Evolutionary conservation across 2,888 invertebrate genomes (phyloP).

Genomic region (Acleris literana): DNA sequence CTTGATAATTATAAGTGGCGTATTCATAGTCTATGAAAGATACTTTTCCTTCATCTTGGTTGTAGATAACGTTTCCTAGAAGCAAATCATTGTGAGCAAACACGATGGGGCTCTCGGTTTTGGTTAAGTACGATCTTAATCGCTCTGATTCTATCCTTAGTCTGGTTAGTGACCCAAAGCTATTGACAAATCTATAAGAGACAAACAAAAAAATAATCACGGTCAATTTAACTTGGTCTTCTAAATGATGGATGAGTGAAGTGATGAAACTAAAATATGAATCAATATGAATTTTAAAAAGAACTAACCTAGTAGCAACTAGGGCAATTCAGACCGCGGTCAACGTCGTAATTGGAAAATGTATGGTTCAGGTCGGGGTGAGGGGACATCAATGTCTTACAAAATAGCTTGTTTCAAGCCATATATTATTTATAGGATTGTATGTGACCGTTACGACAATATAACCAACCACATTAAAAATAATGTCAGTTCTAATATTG

Average conservation of each 20-base stretch:
- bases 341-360: too few relatives aligned
- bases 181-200: constrained; percentile 86
- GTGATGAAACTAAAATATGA: neutral
- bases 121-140: constrained; percentile 85
- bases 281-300: too few relatives aligned
- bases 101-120: constrained; percentile 90
- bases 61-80: constrained; percentile 95
- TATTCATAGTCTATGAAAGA: constrained; percentile 99
- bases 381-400: too few relatives aligned
- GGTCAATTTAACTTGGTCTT: constrained; percentile 26
- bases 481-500: too few relatives aligned
- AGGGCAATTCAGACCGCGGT: too few relatives aligned
- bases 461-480: too few relatives aligned
- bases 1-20: constrained; percentile 96
- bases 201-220: constrained; percentile 41
- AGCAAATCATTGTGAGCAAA: constrained; percentile 99
- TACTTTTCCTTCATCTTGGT: constrained; percentile 86
- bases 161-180: constrained; percentile 86
- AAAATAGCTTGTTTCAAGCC: too few relatives aligned
- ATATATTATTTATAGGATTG: too few relatives aligned
- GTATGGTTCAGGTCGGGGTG: too few relatives aligned
- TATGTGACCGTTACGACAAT: too few relatives aligned
- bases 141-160: constrained; percentile 88
- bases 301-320: too few relatives aligned
- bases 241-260: constrained; percentile 5